Conservation (phyloP, 2,113 vertebrate genomes). For the Tympanuchus pallidicinctus region DNA sequence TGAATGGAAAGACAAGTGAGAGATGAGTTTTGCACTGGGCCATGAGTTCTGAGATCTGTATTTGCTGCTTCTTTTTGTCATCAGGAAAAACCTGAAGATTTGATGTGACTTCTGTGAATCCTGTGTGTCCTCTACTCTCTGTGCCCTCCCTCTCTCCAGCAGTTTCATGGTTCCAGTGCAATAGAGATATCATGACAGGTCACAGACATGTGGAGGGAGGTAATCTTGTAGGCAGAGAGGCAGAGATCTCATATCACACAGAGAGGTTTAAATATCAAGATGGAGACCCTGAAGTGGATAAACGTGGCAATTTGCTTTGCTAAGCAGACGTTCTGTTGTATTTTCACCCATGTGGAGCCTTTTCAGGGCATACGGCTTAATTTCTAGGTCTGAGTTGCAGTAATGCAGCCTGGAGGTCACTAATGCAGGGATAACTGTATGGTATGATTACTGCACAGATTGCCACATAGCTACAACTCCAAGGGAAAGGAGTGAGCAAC, state of each 20-base stretch:
- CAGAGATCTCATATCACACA: slow-evolving; percentile 29
- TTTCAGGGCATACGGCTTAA: slow-evolving; percentile 11
- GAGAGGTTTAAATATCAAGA: slow-evolving; percentile 55
- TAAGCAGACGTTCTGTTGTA: slow-evolving; percentile 23
- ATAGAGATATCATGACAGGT: background rate
- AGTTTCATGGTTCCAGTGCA: background rate
- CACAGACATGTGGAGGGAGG: background rate
- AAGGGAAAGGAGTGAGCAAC: background rate
- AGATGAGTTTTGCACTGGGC: background rate
- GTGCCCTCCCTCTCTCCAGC: background rate
- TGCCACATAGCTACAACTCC: slow-evolving; percentile 20
- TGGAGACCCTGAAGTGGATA: slow-evolving; percentile 44
- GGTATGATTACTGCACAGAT: slow-evolving; percentile 35
- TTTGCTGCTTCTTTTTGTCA: background rate
- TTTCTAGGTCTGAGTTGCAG: slow-evolving; percentile 56
- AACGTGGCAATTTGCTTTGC: slow-evolving; percentile 40
- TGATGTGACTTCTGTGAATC: background rate
- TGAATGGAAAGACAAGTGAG: slow-evolving; percentile 4
- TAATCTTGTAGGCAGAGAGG: background rate
- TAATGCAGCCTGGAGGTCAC: slow-evolving; percentile 61
- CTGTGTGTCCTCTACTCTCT: background rate
- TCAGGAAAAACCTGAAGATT: background rate
- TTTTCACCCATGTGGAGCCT: slow-evolving; percentile 28
- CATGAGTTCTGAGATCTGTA: background rate
- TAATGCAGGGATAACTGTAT: slow-evolving; percentile 60